Evolutionary conservation across 2,113 vertebrate species (phyloP).

Genomic region (Todiramphus saurophagus): DNA sequence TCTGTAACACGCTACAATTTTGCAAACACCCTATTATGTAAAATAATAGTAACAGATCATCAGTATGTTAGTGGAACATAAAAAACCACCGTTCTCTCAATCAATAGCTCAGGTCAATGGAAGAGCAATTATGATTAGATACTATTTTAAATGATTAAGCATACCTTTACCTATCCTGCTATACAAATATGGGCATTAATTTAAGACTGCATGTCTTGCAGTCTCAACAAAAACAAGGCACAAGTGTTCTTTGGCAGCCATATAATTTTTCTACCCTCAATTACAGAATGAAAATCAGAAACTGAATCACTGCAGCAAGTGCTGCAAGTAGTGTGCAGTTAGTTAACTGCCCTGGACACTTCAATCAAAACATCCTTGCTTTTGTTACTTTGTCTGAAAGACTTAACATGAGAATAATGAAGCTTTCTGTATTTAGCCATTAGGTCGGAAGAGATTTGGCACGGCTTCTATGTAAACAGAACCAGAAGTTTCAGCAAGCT

Average conservation of each 20-base stretch:
- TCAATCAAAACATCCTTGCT: neutral
- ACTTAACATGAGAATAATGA: neutral
- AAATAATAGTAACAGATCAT: neutral
- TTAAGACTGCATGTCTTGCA: neutral
- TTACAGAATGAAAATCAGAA: neutral
- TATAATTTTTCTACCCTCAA: neutral
- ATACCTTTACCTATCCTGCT: neutral
- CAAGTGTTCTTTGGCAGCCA: neutral
- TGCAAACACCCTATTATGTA: neutral
- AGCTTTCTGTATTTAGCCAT: conserved; percentile 1
- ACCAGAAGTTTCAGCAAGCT: neutral
- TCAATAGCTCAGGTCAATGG: neutral
- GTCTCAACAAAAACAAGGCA: neutral
- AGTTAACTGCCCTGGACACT: neutral
- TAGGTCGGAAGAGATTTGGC: neutral
- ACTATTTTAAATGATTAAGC: neutral
- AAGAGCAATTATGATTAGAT: neutral
- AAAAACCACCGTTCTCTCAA: neutral
- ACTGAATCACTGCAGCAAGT: neutral
- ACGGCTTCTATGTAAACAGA: neutral
- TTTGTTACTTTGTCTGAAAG: conserved; percentile 13
- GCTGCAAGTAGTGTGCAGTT: neutral
- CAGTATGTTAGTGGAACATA: neutral
- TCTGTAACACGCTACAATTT: neutral
- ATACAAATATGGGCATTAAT: neutral